phyloP scores from a whole-genome alignment of 2,797 vertebrate genomes.

The Lepidocolaptes lacrymiger region DNA sequence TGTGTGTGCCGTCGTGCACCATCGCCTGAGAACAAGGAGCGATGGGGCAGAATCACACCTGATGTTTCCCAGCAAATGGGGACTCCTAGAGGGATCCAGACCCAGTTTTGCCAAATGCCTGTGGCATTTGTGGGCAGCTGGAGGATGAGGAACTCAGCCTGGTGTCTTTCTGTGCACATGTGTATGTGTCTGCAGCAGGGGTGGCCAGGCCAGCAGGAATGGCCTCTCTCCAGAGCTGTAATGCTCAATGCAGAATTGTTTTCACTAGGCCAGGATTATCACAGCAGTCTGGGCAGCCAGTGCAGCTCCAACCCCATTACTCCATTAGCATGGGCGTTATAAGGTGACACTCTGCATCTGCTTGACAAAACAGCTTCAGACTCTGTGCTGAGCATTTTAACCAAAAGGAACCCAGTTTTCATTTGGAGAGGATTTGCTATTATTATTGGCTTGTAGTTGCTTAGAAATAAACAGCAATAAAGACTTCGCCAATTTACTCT shows the following conservation, averaged over 20 bases:
- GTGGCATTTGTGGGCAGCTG: not conserved
- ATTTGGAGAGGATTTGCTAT: slow-evolving; percentile 49
- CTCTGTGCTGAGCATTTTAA: not conserved
- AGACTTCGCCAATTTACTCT: slow-evolving; percentile 63
- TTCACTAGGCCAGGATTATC: slow-evolving; percentile 16
- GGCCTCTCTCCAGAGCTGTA: slow-evolving; percentile 39
- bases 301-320: slow-evolving; percentile 33
- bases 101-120: not conserved
- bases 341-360: slow-evolving; percentile 35
- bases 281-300: not conserved
- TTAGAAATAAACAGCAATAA: slow-evolving; percentile 64
- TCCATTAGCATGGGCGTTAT: slow-evolving; percentile 25
- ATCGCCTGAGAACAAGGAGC: not conserved
- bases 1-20: fast-evolving
- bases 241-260: not conserved
- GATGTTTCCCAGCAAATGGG: not conserved
- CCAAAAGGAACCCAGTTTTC: slow-evolving; percentile 19
- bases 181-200: not conserved
- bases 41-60: fast-evolving
- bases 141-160: not conserved
- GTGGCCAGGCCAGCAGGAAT: not conserved
- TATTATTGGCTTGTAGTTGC: slow-evolving; percentile 61
- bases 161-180: fast-evolving
- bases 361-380: slow-evolving; percentile 61
- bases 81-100: not conserved